Evolutionary conservation across 2,113 vertebrate genomes (phyloP).

Genomic region (Elephas maximus): DNA sequence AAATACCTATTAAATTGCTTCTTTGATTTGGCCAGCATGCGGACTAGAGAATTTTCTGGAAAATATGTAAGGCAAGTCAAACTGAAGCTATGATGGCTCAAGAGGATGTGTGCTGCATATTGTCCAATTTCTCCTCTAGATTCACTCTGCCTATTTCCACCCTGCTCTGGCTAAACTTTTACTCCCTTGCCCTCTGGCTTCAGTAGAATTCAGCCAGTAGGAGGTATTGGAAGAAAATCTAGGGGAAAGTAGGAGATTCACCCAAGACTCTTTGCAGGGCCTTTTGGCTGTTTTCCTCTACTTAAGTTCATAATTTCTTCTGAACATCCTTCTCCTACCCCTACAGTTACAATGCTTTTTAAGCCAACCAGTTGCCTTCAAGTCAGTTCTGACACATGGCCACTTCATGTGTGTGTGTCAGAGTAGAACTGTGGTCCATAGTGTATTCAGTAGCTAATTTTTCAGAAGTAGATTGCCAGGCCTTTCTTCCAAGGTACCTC

Average conservation of each 20-base stretch:
- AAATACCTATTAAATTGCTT: slow-evolving; percentile 7
- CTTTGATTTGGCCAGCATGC: neutral
- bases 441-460: neutral
- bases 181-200: neutral
- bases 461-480: neutral
- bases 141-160: neutral
- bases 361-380: neutral
- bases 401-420: neutral
- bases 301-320: neutral
- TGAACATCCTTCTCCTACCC: neutral
- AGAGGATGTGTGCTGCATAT: neutral
- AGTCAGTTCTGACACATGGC: neutral
- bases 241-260: neutral
- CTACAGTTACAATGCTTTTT: neutral
- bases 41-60: neutral
- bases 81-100: neutral
- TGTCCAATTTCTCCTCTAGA: neutral
- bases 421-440: neutral
- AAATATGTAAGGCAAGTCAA: neutral
- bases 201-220: neutral
- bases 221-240: neutral
- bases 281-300: neutral
- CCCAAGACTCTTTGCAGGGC: neutral
- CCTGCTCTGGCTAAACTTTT: neutral
- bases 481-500: neutral